These are phyloP conservation scores for Actinia tenebrosa DNA, from an alignment of 64 coral and sea anemone species.

Conservation along the genomic window DNA sequence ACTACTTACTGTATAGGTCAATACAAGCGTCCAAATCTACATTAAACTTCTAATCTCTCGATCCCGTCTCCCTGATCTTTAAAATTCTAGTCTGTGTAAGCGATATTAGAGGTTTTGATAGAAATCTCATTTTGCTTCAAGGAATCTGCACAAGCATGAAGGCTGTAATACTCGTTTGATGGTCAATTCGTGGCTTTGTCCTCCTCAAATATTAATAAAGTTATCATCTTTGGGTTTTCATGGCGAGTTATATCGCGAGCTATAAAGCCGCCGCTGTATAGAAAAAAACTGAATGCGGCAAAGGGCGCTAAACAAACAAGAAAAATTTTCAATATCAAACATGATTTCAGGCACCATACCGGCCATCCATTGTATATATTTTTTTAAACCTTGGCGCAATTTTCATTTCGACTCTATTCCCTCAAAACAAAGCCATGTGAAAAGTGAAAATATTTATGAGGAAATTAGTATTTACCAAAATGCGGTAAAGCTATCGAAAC, in stretches of 20 bases:
- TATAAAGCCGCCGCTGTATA: slow-evolving; percentile 18
- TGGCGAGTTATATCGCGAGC: background rate
- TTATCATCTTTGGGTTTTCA: slow-evolving; percentile 1
- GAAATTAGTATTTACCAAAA: background rate
- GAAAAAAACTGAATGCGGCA: slow-evolving; percentile 7
- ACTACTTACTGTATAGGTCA: background rate
- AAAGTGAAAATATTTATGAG: background rate
- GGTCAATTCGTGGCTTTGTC: background rate
- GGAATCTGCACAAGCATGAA: background rate
- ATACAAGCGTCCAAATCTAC: background rate
- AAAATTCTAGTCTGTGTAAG: background rate
- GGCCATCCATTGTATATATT: background rate
- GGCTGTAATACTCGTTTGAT: background rate
- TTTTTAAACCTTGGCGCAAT: background rate
- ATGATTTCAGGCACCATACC: background rate
- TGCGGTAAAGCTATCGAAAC: background rate
- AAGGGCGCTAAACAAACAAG: slow-evolving; percentile 14
- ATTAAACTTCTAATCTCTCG: background rate
- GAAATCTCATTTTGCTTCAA: slow-evolving; percentile 1
- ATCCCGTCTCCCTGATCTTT: background rate
- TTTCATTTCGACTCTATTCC: background rate
- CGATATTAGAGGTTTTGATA: background rate
- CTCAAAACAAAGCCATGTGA: background rate
- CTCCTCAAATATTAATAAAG: background rate
- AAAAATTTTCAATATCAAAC: slow-evolving; percentile 13